These are phyloP conservation scores for Pseudotriccus pelzelni DNA, from an alignment of 2,797 vertebrate species.

Conservation along the genomic window DNA sequence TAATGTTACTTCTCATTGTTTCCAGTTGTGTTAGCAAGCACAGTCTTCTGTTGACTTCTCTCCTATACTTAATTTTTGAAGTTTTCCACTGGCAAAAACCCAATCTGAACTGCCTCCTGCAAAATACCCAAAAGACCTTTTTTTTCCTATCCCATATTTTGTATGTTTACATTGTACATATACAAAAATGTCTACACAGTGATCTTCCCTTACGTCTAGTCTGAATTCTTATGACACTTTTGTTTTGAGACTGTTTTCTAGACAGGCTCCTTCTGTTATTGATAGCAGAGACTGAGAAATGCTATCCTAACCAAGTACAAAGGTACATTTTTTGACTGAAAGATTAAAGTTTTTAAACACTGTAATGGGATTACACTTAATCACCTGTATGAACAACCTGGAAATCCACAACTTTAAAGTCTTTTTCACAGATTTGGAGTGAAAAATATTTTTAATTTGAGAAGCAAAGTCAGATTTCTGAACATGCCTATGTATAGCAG, in stretches of 20 bases:
- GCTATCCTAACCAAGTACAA: not conserved
- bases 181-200: not conserved
- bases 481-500: constrained; percentile 34
- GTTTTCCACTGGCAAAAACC: not conserved
- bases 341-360: not conserved
- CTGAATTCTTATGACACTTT: not conserved
- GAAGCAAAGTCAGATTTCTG: constrained; percentile 47
- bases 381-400: not conserved
- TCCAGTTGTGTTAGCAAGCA: not conserved
- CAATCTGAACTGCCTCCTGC: not conserved
- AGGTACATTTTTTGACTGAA: not conserved
- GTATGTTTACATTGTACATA: not conserved
- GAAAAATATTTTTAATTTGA: constrained; percentile 70
- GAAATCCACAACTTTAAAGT: not conserved
- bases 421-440: constrained; percentile 27
- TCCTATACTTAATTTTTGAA: not conserved
- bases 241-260: not conserved
- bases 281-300: not conserved
- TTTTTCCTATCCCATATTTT: not conserved
- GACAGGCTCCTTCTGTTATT: not conserved
- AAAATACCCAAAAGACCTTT: not conserved
- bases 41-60: not conserved
- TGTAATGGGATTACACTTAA: not conserved
- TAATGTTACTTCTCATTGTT: not conserved
- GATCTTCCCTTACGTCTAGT: not conserved